Evolutionary conservation across 2,888 invertebrate genomes (phyloP), one percentile per base, ranked within the genome.

Genomic region (Tuberolachnus salignus): DNA sequence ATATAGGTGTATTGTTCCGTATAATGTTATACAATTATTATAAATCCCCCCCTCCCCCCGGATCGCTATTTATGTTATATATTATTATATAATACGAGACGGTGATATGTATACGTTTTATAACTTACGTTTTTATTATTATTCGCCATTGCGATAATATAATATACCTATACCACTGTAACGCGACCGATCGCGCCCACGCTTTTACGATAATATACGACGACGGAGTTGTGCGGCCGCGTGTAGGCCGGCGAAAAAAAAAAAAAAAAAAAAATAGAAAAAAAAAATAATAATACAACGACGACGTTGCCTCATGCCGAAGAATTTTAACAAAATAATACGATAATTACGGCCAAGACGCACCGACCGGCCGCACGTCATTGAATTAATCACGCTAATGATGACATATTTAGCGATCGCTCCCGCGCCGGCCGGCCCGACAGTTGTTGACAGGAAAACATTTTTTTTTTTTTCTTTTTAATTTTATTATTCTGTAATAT

Each of bases 391-490:
- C 72, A 73, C 72, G 72, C 26, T 63, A 73, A 73, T 63, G 72
- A 73, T 73, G 72, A 73, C 72, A 61, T 61, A 73, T 73, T 73
- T 73, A 73, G 61, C 72, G 72, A 73, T 73, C 34, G 72, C 61
- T 14, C 49, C 59, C 34, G 23, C 21, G 49, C 61, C 21, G 51
- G 72, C 19, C 34, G 34, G 34, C 6, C 34, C 61, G 61, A 73
- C 72, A 73, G 61, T 61, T 21, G 61, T 61, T 61, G 72, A 73
- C 72, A 61, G 61, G 72, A 61, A 73, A 73, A 72, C 59, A 59
- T 71, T 71, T 71, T 71, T 59, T 59, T 26, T 61, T 72, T 49
- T 72, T 16, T n/a, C n/a, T n/a, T n/a, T 34, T 34, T 34, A 34
- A 34, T 34, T n/a, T n/a, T n/a, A n/a, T n/a, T n/a, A n/a, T n/a